A percentile compares a stretch with the other conserved stretches of the same genome.
Conservation (phyloP, 2,888 invertebrate genomes). For the Syrphus vitripennis region DNA sequence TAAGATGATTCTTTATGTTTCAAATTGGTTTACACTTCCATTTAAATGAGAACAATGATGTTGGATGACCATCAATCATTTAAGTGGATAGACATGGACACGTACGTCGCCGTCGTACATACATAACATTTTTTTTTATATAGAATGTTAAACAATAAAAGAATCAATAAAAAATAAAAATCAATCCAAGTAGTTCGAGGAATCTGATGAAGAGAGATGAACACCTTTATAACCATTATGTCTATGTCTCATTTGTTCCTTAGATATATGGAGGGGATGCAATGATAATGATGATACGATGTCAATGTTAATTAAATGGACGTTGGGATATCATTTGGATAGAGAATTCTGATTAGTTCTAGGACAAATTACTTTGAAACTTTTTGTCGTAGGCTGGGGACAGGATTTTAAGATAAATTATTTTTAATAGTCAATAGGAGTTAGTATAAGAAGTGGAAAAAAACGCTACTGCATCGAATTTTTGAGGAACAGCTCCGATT, state of each 20-base stretch:
- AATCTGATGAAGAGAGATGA: not conserved
- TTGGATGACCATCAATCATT: conserved; percentile 36
- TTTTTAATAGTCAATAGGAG: no score
- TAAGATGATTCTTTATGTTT: not conserved
- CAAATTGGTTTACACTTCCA: conserved; percentile 21
- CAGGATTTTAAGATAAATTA: no score
- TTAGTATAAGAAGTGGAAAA: not conserved
- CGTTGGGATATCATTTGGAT: not conserved
- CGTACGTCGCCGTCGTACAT: no score
- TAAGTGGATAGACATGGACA: not conserved
- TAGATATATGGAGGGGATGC: not conserved
- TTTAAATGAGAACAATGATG: conserved; percentile 21
- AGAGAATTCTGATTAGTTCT: not conserved
- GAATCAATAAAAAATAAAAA: not conserved
- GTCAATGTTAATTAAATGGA: not conserved
- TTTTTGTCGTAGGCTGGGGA: not conserved
- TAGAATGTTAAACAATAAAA: not conserved
- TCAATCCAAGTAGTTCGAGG: not conserved
- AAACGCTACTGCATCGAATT: no score
- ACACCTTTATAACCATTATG: not conserved
- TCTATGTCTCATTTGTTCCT: not conserved
- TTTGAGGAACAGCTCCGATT: no score
- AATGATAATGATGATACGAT: not conserved
- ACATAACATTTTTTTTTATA: not conserved
- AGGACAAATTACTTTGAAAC: not conserved